Conservation (phyloP, 1,140 invertebrate species). For the Aphidius gifuensis region DNA sequence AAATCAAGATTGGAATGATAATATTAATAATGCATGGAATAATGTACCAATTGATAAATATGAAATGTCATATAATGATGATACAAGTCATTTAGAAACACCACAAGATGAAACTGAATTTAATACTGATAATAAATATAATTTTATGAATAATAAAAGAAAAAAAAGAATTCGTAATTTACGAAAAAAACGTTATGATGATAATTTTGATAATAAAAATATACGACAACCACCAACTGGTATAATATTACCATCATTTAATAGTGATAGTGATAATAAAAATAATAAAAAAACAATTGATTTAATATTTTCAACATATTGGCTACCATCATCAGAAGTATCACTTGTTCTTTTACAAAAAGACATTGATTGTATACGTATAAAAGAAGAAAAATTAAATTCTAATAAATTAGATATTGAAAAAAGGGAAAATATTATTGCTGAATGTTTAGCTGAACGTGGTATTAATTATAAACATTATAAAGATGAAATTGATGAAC, state of each 20-base stretch:
- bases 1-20: conserved; percentile 12
- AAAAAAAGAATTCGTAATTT: neutral
- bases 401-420: conserved; percentile 32
- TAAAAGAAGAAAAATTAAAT: conserved; percentile 36
- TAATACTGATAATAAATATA: no score
- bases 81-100: conserved; percentile 24
- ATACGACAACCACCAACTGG: conserved; percentile 50
- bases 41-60: conserved; percentile 41
- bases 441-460: conserved; percentile 51
- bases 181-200: conserved; percentile 8
- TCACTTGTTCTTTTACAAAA: conserved; percentile 49
- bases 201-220: conserved; percentile 31
- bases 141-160: no score
- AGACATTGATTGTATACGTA: conserved; percentile 54
- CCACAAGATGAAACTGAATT: conserved; percentile 24
- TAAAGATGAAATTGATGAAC: conserved; percentile 43
- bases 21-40: conserved; percentile 16
- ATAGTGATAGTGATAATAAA: conserved; percentile 32
- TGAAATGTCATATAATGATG: conserved; percentile 39
- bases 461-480: conserved; percentile 45
- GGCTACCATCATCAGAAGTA: conserved; percentile 51
- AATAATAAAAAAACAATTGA: conserved; percentile 47
- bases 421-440: conserved; percentile 37
- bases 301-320: conserved; percentile 59
- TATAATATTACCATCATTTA: conserved; percentile 45